Base-by-base conservation (phyloP, 2,113 vertebrate species). In the Hippocampus guttulatus region DNA sequence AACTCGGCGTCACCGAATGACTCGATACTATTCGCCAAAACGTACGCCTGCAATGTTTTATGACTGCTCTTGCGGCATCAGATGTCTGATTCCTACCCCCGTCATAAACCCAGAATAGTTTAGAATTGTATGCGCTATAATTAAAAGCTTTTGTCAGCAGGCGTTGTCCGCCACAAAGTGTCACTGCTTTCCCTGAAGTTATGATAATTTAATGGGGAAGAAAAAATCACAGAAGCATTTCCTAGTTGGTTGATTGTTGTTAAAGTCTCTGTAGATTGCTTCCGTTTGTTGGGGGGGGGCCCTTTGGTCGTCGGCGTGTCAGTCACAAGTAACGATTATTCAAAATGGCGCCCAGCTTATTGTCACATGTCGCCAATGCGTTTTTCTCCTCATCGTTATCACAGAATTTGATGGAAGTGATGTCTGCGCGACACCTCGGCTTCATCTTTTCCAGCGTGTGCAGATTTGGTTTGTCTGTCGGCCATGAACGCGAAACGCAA, bases 101-200 rank as follows among this genome's bases (percentile, higher is more conserved):
- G 43, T 72, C 52, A 57, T 20, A 57, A 76, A 63, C 57, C 71
- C 27, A 70, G 76, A 74, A 77, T 70, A 76, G 69, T 67, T 69
- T 1, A 25, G 2, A 47, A 15, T 47, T 47, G n/a, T 18, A 23
- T 65, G 23, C 40, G 33, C 61, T 63, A 11, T 40, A 40, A 18
- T 41, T 63, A 11, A 11, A 21, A 60, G 51, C 52, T 82, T 76
- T 76, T 79, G 68, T 74, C 43, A 75, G 55, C 62, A 57, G 11
- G 65, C 1, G 27, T 16, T 27, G 25, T 60, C 57, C 16, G 15
- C 11, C 25, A 33, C 27, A 57, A 25, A 25, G 33, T 27, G 54
- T 23, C 14, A 33, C 60, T 25, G 55, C 27, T 5, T 27, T 27
- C 55, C 8, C 9, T 23, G 7, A 8, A 55, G 55, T 57, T 57